Conservation (phyloP, 2,113 vertebrate species). For the Erythrocebus patas region DNA sequence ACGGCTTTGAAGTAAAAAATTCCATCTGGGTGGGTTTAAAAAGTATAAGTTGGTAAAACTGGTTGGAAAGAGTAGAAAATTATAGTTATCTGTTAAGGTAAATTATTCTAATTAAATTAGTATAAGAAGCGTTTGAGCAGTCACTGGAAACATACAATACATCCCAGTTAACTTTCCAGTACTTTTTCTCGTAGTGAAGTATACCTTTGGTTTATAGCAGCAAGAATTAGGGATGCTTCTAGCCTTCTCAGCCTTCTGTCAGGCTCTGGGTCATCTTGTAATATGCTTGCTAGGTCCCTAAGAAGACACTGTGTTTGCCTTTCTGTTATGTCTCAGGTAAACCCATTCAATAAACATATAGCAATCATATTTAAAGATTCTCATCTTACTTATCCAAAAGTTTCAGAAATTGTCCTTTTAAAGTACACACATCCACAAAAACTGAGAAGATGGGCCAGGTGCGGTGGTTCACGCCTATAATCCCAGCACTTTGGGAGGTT, state of each 20-base stretch:
- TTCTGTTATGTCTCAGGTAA: neutral
- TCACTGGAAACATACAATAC: conserved; percentile 11
- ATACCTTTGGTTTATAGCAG: neutral
- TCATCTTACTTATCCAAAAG: neutral
- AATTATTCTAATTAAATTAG: conserved; percentile 63
- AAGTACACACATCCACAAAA: neutral
- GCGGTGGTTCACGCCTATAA: no score
- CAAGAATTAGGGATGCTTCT: neutral
- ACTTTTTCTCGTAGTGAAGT: conserved; percentile 19
- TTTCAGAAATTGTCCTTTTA: neutral
- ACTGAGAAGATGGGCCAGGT: neutral
- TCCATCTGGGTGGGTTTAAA: conserved; percentile 41
- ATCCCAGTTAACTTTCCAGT: neutral
- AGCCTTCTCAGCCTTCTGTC: neutral
- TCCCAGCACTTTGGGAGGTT: no score
- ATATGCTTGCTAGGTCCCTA: neutral
- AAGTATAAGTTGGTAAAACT: conserved; percentile 47
- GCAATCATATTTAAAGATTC: conserved; percentile 10
- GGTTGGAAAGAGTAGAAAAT: conserved; percentile 55
- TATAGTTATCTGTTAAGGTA: conserved; percentile 49
- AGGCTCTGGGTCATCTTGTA: neutral
- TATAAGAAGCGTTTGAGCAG: conserved; percentile 20
- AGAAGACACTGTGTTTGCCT: neutral
- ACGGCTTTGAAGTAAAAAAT: conserved; percentile 54
- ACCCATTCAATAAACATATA: neutral